Evolutionary conservation across 2,797 vertebrate genomes (phyloP), one percentile per base, ranked within the genome.

Genomic region (Sebastes cheni): DNA sequence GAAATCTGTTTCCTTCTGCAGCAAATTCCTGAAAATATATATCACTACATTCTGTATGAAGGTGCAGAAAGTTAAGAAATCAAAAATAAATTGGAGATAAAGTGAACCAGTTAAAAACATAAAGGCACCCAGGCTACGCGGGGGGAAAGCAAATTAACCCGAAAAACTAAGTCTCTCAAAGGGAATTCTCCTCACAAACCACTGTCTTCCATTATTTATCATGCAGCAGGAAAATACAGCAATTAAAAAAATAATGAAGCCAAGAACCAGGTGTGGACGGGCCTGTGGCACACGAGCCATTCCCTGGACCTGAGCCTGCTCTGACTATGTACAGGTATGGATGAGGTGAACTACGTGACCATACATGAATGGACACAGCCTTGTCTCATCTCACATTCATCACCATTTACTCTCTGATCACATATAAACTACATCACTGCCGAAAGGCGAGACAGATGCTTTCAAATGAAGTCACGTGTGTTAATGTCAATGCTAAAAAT

Each of bases 161-260:
- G n/a, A n/a, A 58, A 68, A 55, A 12, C 58, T 39, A 66, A 73
- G 42, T 88, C 80, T 86, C 77, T 89, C 82, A 88, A 70, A 73
- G 8, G 61, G 54, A 74, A 84, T 89, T 79, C 78, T 87, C 85
- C 80, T 91, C 89, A 89, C 89, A 79, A 73, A 89, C 81, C 69
- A 56, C 67, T 61, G 65, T 86, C 79, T 64, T 91, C 58, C 79
- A 80, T 71, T 72, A 86, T 82, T 80, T 73, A 75, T 90, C 75
- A 90, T 77, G 72, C 71, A 88, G 91, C 75, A 81, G 46, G 72
- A 77, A 83, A 80, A 81, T 69, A 86, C 50, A 77, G 67, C 50
- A 60, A 64, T 86, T 91, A 79, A 84, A 94, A 95, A 93, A 89
- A 91, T 86, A 92, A 86, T 81, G 64, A 86, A 86, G 83, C 88